Evolutionary conservation across 2,888 invertebrate species (phyloP), one percentile per base, ranked within the genome.

Genomic region (Allygus modestus): DNA sequence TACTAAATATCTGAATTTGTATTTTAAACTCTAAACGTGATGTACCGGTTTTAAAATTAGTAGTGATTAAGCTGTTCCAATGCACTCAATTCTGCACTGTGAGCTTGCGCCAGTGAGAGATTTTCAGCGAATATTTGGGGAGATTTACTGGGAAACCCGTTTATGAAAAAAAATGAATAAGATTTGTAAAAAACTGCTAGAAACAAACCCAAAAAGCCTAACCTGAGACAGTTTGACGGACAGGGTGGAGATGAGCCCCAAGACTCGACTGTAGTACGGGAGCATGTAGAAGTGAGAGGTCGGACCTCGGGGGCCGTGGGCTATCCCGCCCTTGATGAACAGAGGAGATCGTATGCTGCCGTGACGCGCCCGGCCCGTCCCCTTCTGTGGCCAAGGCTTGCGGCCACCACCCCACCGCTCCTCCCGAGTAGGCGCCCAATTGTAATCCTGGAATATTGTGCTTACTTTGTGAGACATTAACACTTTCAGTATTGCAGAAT

Each of bases 361-460:
- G 89, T 98, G 98, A 65, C 99, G 93, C 0, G 99, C 96, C 87
- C 94, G 93, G 0, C 99, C 99, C 37, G 93, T 89, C 28, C 98
- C 98, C 91, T 99, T 99, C 90, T 99, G 99, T 0, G 97, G 97
- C 98, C 98, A 99, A 0, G 99, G 99, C 89, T 99, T 99, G 33
- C 93, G 92, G 0, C 97, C 97, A 82, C 98, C 97, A 51, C 98
- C 98, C 75, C 94, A 92, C 83, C 96, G 94, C 91, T 99, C 99
- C 0, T 96, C 81, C 31, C 85, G 71, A 17, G 84, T 84, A 89
- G 96, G 95, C 0, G 95, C 93, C 88, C 95, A 92, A 0, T 94
- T 95, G 92, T 95, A 97, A 88, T 95, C 94, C 90, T 92, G 84
- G 86, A 88, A 79, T 61, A 71, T n/a, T n/a, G n/a, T n/a, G n/a